Base-by-base conservation (phyloP, 2,888 invertebrate genomes). In the Agrenia bidenticulata region DNA sequence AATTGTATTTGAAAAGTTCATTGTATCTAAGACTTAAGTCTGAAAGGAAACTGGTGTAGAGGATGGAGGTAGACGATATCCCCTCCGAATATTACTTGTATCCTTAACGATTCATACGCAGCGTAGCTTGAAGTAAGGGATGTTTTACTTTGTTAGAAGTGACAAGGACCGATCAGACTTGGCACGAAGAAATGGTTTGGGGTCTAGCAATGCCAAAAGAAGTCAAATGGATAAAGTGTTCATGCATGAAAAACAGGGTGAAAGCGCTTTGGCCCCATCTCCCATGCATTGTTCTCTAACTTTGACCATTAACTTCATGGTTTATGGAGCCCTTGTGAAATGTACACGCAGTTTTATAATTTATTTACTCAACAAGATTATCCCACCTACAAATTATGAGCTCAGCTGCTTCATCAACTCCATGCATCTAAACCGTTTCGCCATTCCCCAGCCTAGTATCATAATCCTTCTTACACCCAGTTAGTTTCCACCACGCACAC, bases 261-360 rank as follows among this genome's bases (percentile, higher is more conserved):
- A 45, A 45, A 45, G 45, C 19, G 32, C 32, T 4, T 32, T 32
- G 32, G 32, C 32, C 32, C 45, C 19, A 11, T 45, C 45, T 45
- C 45, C 4, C 19, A 17, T 45, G 19, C 45, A 37, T 45, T 39
- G 61, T 41, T 60, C 56, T 21, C 42, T 42, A 68, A 68, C 68
- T 68, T 64, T 61, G 62, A 58, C 64, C 64, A 67, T 67, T 67
- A 68, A 64, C 61, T 64, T 68, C 68, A 68, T 51, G 61, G 45
- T 67, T 63, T 64, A 67, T 64, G 57, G 61, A 67, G 24, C 60
- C 56, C 37, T 39, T 9, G 23, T 51, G 24, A 17, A 24, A 24
- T 51, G 9, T 21, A 24, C 11, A 15, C 23, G 15, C 7, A 51
- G 51, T 51, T 51, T 51, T 51, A 51, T 21, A 51, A 51, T 51